Percentiles rank a stretch among this genome's conserved stretches.
phyloP scores from a whole-genome alignment of 1,140 invertebrate species.

The Eulimnadia texana region DNA sequence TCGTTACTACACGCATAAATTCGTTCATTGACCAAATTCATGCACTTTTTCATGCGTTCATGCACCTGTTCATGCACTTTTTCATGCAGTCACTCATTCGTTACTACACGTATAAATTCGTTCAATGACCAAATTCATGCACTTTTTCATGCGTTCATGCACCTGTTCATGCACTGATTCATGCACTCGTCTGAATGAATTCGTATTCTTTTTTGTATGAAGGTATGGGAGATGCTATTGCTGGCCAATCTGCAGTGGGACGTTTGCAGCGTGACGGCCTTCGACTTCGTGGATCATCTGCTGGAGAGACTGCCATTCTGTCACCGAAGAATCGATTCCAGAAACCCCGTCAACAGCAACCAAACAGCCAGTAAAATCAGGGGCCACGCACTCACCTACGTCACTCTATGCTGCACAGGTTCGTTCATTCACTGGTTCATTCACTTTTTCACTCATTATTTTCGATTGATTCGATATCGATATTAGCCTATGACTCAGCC shows the following conservation, averaged over 20 bases:
- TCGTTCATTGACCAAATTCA: too few species aligned
- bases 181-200: background rate
- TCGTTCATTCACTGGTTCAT: background rate
- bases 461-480: background rate
- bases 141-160: too few species aligned
- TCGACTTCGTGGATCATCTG: conserved; percentile 54
- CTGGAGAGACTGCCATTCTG: conserved; percentile 34
- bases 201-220: background rate
- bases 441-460: background rate
- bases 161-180: too few species aligned
- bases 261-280: conserved; percentile 47
- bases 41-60: too few species aligned
- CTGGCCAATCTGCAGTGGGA: conserved; percentile 54
- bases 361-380: conserved; percentile 38
- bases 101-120: too few species aligned
- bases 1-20: too few species aligned
- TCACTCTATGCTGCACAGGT: conserved; percentile 57
- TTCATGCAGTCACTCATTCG: too few species aligned
- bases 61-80: too few species aligned
- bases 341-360: background rate
- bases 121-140: too few species aligned
- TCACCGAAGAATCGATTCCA: background rate
- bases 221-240: conserved; percentile 58
- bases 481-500: background rate
- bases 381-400: conserved; percentile 48